These are phyloP conservation scores for Apodemus speciosus DNA, from an alignment of 2,113 vertebrate genomes.

Conservation along the genomic window DNA sequence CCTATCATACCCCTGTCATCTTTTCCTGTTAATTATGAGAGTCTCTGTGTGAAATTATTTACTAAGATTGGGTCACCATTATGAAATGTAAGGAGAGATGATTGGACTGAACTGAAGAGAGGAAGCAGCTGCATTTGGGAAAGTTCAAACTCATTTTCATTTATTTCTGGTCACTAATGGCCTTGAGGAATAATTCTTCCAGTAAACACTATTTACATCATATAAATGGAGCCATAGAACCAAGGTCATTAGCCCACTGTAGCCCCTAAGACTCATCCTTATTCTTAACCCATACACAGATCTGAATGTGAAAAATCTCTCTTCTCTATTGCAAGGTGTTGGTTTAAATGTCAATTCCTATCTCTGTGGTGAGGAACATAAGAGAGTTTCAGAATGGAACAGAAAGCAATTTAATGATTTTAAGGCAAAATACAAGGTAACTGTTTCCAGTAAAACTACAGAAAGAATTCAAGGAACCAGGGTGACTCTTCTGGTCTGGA, in stretches of 20 bases:
- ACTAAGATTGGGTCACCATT: neutral
- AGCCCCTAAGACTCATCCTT: neutral
- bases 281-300: neutral
- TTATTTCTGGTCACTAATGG: slow-evolving; percentile 14
- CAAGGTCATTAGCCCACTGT: neutral
- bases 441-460: slow-evolving; percentile 51
- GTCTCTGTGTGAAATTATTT: slow-evolving; percentile 14
- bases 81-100: slow-evolving; percentile 46
- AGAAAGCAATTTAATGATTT: slow-evolving; percentile 52
- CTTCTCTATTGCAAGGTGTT: slow-evolving; percentile 2
- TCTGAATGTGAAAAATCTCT: neutral
- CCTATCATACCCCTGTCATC: too few species aligned
- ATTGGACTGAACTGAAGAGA: slow-evolving; percentile 4
- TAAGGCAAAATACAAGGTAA: slow-evolving; percentile 43
- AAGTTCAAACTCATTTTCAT: slow-evolving; percentile 56
- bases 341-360: slow-evolving; percentile 18
- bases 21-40: neutral
- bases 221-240: neutral
- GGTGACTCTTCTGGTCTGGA: slow-evolving; percentile 49
- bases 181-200: slow-evolving; percentile 15
- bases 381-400: too few species aligned
- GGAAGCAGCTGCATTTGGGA: neutral
- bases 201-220: slow-evolving; percentile 24
- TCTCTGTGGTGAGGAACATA: neutral
- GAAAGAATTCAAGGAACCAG: slow-evolving; percentile 53